phyloP scores from a whole-genome alignment of 2,113 vertebrate genomes.

The Tupaia tana region DNA sequence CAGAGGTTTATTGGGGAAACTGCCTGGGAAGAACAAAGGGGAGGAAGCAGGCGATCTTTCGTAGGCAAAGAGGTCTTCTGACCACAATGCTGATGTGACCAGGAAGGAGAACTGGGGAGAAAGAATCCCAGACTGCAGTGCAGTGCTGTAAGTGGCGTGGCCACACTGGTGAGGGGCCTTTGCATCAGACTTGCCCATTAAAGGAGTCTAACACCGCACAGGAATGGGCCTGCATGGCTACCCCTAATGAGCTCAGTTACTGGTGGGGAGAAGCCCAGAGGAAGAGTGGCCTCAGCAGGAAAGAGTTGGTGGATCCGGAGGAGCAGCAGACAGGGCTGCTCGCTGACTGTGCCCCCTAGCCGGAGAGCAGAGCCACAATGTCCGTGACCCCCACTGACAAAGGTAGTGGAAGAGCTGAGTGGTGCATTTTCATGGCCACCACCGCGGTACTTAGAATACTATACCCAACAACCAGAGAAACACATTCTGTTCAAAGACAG shows the following conservation, averaged over 20 bases:
- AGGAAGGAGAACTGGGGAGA: neutral
- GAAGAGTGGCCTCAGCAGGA: neutral
- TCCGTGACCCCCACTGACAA: neutral
- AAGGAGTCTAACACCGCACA: neutral
- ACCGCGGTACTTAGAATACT: neutral
- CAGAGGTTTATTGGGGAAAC: neutral
- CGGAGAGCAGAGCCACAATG: neutral
- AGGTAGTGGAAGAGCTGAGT: neutral
- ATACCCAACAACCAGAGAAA: neutral
- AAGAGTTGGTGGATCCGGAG: neutral
- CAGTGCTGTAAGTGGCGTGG: neutral
- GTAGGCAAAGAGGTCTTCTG: neutral
- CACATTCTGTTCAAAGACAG: neutral
- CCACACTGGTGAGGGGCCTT: neutral
- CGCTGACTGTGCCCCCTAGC: neutral
- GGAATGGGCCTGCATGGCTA: neutral
- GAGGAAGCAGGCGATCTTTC: neutral
- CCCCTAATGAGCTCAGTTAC: neutral
- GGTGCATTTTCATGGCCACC: neutral
- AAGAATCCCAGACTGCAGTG: neutral
- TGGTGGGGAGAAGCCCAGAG: neutral
- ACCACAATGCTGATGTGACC: neutral
- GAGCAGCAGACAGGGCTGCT: neutral
- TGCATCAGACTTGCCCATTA: neutral
- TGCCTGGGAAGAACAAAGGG: neutral